A percentile compares a stretch with the other conserved stretches of the same genome.
phyloP scores from a whole-genome alignment of 2,888 invertebrate genomes.

The Dicyrtomina minuta region DNA sequence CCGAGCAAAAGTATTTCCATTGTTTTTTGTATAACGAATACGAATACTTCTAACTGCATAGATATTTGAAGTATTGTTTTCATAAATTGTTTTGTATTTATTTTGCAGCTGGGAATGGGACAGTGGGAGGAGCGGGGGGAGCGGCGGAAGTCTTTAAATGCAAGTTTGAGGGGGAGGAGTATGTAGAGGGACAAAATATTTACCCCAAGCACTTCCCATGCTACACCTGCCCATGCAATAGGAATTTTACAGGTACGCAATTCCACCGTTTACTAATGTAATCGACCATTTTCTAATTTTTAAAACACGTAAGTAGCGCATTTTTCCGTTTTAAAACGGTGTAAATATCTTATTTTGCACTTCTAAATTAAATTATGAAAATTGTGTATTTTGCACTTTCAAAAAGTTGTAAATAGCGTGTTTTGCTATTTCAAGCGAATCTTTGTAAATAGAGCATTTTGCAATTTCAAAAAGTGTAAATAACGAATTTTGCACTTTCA shows the following conservation, averaged over 20 bases:
- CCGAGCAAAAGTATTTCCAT: neutral
- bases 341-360: no score
- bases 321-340: no score
- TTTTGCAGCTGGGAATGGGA: neutral
- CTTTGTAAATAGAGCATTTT: no score
- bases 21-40: no score
- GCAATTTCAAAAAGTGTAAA: no score
- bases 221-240: slow-evolving; percentile 43
- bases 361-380: neutral
- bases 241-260: slow-evolving; percentile 41
- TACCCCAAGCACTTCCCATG: slow-evolving; percentile 47
- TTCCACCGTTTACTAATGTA: neutral
- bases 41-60: no score
- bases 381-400: neutral
- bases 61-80: no score
- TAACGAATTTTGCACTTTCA: no score
- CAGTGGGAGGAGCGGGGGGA: neutral
- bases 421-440: no score
- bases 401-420: no score
- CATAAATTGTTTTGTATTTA: neutral
- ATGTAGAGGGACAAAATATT: slow-evolving; percentile 46
- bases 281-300: neutral
- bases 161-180: slow-evolving; percentile 41
- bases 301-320: no score
- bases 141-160: slow-evolving; percentile 45